A percentile compares a stretch with the other conserved stretches of the same genome.
Evolutionary conservation across 2,797 vertebrate species (phyloP).

Genomic region (Propithecus perrieri): DNA sequence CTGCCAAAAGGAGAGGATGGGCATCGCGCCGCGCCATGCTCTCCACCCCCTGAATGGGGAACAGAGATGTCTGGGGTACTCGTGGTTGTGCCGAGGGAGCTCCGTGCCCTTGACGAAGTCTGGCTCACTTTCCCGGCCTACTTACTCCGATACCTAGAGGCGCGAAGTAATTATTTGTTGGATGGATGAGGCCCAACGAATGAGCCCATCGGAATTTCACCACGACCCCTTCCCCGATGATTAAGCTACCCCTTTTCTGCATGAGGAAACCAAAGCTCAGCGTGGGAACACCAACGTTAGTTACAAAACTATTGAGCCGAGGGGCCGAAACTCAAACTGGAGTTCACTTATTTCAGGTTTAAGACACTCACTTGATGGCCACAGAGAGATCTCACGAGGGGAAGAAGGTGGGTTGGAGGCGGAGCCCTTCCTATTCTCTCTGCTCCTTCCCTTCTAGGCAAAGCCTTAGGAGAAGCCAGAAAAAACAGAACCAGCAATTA

Average conservation of each 20-base stretch:
- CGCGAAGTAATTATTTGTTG: not conserved
- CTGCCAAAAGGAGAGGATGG: not conserved
- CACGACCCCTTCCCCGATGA: not conserved
- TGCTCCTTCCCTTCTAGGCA: not conserved
- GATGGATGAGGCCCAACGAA: not conserved
- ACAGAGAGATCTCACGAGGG: not conserved
- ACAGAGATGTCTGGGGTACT: not conserved
- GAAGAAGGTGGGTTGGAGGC: not conserved
- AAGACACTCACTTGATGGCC: not conserved
- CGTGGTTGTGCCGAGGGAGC: not conserved
- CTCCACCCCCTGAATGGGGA: not conserved
- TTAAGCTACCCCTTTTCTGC: not conserved
- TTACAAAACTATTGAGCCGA: not conserved
- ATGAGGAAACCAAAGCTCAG: not conserved
- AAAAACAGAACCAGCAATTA: conserved; percentile 68
- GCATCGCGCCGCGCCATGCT: not conserved
- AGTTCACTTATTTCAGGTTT: not conserved
- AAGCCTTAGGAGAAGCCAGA: not conserved
- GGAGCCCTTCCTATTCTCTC: not conserved
- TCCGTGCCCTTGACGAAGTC: not conserved
- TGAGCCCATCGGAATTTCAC: not conserved
- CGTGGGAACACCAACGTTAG: not conserved
- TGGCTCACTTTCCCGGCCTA: not conserved
- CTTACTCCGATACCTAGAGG: not conserved
- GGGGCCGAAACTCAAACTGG: not conserved